These are phyloP conservation scores for Trissolcus brochymenae DNA, from an alignment of 2,888 invertebrate genomes.

Conservation along the genomic window DNA sequence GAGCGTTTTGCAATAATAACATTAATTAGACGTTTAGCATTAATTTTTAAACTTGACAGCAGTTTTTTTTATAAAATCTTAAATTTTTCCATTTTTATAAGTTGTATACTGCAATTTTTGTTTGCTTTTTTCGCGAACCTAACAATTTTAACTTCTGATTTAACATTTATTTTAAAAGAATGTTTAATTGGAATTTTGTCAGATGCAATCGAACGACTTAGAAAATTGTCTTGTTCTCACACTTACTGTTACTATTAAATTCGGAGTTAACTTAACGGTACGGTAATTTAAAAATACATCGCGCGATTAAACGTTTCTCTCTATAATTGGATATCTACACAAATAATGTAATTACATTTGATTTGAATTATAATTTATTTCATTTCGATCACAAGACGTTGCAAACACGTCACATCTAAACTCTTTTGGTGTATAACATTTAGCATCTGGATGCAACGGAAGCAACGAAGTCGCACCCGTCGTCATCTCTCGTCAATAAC, in stretches of 20 bases:
- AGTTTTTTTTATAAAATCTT: slow-evolving; percentile 17
- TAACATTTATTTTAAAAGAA: slow-evolving; percentile 5
- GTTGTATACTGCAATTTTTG: slow-evolving; percentile 2
- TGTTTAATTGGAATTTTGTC: not conserved
- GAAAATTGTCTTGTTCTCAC: slow-evolving; percentile 20
- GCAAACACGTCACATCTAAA: slow-evolving; percentile 54
- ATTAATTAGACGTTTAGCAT: slow-evolving; percentile 35
- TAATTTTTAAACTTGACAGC: slow-evolving; percentile 26
- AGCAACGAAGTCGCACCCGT: slow-evolving; percentile 15
- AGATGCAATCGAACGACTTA: slow-evolving; percentile 29
- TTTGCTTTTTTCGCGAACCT: not conserved
- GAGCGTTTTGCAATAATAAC: slow-evolving; percentile 47
- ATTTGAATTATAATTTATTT: slow-evolving; percentile 50
- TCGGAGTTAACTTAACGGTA: slow-evolving; percentile 45
- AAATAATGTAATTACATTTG: slow-evolving; percentile 47
- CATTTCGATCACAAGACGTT: slow-evolving; percentile 55
- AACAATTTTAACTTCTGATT: not conserved
- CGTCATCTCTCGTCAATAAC: slow-evolving; percentile 53
- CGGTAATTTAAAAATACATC: slow-evolving; percentile 45
- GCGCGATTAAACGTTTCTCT: slow-evolving; percentile 24
- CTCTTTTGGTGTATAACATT: slow-evolving; percentile 59
- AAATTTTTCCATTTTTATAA: slow-evolving; percentile 14
- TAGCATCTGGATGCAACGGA: slow-evolving; percentile 45
- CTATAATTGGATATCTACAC: slow-evolving; percentile 48
- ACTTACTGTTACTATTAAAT: slow-evolving; percentile 43